Evolutionary conservation across 2,113 vertebrate genomes (phyloP).

Genomic region (Scalopus aquaticus): DNA sequence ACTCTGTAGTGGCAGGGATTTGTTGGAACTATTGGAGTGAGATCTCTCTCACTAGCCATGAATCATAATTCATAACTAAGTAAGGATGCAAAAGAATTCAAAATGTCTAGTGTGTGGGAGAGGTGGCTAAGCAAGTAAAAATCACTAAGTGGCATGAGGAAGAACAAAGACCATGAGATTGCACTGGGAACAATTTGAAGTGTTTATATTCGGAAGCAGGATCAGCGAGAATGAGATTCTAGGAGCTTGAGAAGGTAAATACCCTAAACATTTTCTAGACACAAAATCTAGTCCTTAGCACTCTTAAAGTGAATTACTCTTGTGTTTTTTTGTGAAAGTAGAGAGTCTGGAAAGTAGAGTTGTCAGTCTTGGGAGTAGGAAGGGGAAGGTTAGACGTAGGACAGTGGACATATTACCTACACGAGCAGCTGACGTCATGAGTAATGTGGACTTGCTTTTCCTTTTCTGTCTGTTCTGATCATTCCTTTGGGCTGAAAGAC

Average conservation of each 20-base stretch:
- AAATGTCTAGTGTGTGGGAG: no score
- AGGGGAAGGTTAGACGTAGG: background rate
- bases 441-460: background rate
- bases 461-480: background rate
- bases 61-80: no score
- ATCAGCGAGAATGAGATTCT: background rate
- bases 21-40: no score
- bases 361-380: background rate
- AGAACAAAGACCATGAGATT: no score
- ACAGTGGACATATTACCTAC: background rate
- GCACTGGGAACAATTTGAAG: no score
- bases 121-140: no score
- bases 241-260: background rate
- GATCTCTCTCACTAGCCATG: no score
- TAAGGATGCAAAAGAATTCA: no score
- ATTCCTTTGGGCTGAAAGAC: background rate
- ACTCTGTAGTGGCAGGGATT: no score
- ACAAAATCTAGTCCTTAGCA: background rate
- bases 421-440: background rate
- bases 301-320: background rate
- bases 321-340: background rate
- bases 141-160: no score
- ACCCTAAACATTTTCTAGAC: background rate
- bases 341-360: background rate
- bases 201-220: background rate